Base-by-base conservation (phyloP, 2,888 invertebrate species). In the Spodoptera exigua region DNA sequence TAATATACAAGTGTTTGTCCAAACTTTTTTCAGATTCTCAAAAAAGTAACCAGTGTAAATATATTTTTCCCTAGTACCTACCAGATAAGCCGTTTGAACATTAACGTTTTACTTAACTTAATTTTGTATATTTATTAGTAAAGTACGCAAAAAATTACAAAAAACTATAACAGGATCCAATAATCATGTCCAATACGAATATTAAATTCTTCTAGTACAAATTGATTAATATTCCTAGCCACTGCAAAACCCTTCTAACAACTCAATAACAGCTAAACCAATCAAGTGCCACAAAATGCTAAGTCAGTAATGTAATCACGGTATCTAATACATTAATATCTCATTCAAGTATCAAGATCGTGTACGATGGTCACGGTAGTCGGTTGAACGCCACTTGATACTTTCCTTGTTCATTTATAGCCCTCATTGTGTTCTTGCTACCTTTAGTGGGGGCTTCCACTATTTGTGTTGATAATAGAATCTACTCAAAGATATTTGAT, bases 311-410 rank as follows among this genome's bases (percentile, higher is more conserved):
- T 55, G 59, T 64, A 72, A 76, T 73, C 57, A 69, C 32, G 49
- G 35, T 55, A 65, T 62, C 55, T 51, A 53, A 68, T 61, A 61
- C 53, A 61, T 77, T 47, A 61, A 61, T 64, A 70, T 77, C 66
- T 69, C 39, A 70, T 61, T 78, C 63, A 68, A 78, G 70, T 70
- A 65, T 69, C 57, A 45, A 58, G 63, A 61, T 67, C 65, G 62
- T 66, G 68, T 76, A 37, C 61, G 62, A 61, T 61, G 70, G 74
- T 76, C 77, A 79, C 72, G 71, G 77, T 69, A 71, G 71, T 66
- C 61, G 57, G 11, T 44, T 48, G 63, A 60, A 48, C 54, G 69
- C 64, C 61, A 76, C 66, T 74, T 74, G 78, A 79, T 69, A 74
- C 61, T 69, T 76, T 52, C 70, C 74, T 71, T 65, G 72, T 69